Evolutionary conservation across 2,888 invertebrate species (phyloP).

Genomic region (Siphlonurus alternatus): DNA sequence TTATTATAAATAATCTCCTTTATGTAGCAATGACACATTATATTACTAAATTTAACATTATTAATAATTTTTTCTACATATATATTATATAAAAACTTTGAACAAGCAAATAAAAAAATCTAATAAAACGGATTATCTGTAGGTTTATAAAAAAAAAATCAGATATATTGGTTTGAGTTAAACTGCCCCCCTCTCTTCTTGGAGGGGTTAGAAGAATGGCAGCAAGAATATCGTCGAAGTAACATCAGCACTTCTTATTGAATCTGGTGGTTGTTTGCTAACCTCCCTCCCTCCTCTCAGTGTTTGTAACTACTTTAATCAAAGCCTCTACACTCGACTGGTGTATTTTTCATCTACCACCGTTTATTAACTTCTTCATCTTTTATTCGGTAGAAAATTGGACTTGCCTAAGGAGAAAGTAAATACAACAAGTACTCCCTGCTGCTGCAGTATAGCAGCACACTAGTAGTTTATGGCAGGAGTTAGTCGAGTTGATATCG

Average conservation of each 20-base stretch:
- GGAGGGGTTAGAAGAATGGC: background rate
- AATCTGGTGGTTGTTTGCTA: constrained; percentile 15
- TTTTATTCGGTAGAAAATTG: constrained; percentile 25
- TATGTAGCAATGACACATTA: background rate
- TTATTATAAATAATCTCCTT: background rate
- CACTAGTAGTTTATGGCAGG: background rate
- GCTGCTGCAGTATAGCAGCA: background rate
- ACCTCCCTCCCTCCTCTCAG: constrained; percentile 11
- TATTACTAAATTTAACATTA: background rate
- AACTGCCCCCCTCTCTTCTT: constrained; percentile 1
- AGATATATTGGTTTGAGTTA: background rate
- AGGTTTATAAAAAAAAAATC: background rate
- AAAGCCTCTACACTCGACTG: constrained; percentile 13
- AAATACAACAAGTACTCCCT: constrained; percentile 17
- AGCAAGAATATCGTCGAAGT: background rate
- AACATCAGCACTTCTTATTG: constrained; percentile 15
- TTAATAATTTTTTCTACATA: background rate
- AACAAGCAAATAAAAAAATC: constrained; percentile 13
- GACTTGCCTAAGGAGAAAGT: constrained; percentile 23
- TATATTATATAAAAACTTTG: too few species aligned
- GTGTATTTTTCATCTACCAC: constrained; percentile 18
- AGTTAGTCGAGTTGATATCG: background rate
- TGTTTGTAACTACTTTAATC: constrained; percentile 18
- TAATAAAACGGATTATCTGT: constrained; percentile 12
- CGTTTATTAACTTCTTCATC: constrained; percentile 25